These are phyloP conservation scores for Paramisgurnus dabryanus DNA, from an alignment of 2,113 vertebrate genomes.

Conservation along the genomic window DNA sequence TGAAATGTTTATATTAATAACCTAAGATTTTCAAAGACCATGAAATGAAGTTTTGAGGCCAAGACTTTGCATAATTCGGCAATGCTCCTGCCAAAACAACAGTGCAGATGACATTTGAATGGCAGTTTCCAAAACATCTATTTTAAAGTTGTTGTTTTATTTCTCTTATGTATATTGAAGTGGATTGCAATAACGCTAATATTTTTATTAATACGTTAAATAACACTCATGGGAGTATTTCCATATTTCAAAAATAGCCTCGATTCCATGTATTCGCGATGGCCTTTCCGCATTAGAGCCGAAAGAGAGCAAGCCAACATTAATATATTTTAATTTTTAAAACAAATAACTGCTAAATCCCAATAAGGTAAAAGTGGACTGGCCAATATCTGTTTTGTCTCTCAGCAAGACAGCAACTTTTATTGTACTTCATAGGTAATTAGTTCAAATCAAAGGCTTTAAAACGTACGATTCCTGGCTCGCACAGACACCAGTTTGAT, in stretches of 20 bases:
- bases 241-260: not conserved
- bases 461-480: not conserved
- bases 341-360: not conserved
- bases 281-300: not conserved
- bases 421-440: constrained; percentile 1
- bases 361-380: not conserved
- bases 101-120: not conserved
- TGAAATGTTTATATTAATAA: not conserved
- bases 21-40: not conserved
- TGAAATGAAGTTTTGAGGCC: constrained; percentile 39
- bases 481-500: not conserved
- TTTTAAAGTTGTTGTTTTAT: not conserved
- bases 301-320: constrained; percentile 26
- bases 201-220: constrained; percentile 3
- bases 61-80: constrained; percentile 1
- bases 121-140: not conserved
- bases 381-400: not conserved
- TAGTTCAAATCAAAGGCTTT: not conserved
- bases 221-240: not conserved
- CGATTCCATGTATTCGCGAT: constrained; percentile 2
- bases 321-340: constrained; percentile 14
- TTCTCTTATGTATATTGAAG: not conserved
- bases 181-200: not conserved
- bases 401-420: not conserved
- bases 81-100: not conserved